These are phyloP conservation scores for Drosophila tani DNA, from an alignment of 1,140 invertebrate genomes.

Conservation along the genomic window DNA sequence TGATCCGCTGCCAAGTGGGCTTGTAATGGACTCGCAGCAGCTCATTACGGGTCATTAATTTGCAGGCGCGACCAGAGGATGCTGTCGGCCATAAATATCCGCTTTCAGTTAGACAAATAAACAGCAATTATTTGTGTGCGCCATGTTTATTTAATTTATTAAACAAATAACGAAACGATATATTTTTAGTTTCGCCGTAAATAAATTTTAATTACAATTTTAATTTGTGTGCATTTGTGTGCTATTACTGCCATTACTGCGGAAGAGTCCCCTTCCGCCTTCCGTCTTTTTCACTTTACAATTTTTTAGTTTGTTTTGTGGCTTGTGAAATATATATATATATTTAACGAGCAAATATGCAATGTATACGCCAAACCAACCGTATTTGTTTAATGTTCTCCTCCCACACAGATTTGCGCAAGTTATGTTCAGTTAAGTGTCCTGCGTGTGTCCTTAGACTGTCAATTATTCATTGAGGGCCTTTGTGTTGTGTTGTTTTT, in stretches of 20 bases:
- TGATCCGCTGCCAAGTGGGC: constrained; percentile 21
- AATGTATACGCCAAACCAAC: constrained; percentile 48
- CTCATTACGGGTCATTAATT: constrained; percentile 75
- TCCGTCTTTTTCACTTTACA: not conserved
- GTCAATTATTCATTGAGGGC: constrained; percentile 83
- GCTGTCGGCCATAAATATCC: constrained; percentile 68
- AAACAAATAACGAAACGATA: constrained; percentile 44
- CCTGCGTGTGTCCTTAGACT: constrained; percentile 78
- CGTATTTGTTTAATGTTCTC: constrained; percentile 50
- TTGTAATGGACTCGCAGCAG: constrained; percentile 25
- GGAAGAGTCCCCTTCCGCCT: not conserved
- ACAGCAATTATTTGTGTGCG: constrained; percentile 64
- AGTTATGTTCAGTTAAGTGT: constrained; percentile 84
- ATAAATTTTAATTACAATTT: constrained; percentile 51
- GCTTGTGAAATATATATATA: constrained; percentile 46
- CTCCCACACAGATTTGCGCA: constrained; percentile 78
- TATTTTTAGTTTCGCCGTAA: constrained; percentile 43
- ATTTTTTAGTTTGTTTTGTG: constrained; percentile 46
- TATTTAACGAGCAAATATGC: constrained; percentile 49
- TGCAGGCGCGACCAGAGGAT: constrained; percentile 50
- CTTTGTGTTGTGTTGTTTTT: constrained; percentile 76
- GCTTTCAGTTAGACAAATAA: constrained; percentile 77
- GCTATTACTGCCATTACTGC: constrained; percentile 8
- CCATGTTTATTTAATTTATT: constrained; percentile 58
- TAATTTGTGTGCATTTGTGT: constrained; percentile 36